phyloP scores from a whole-genome alignment of 2,888 invertebrate genomes.

The Ctenicera cuprea region DNA sequence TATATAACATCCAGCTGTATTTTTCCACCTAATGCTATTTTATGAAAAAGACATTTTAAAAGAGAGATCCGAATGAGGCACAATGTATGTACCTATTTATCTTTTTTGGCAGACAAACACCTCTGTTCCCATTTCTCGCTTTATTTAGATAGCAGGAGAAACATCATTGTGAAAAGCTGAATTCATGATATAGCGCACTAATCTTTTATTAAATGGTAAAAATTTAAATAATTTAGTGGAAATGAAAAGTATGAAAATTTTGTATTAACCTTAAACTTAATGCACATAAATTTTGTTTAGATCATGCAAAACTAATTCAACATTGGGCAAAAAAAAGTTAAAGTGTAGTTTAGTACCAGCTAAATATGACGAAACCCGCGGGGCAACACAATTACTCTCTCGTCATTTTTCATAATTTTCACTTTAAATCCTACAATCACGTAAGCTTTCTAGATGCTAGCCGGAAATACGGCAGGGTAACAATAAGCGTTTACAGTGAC shows the following conservation, averaged over 20 bases:
- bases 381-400: neutral
- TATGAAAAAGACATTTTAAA: no score
- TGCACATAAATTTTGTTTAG: neutral
- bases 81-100: neutral
- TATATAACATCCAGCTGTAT: neutral
- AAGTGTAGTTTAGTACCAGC: neutral
- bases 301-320: neutral
- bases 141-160: conserved; percentile 8
- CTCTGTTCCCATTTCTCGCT: neutral
- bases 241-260: conserved; percentile 14
- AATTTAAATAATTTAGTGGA: neutral
- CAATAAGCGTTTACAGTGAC: neutral
- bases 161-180: neutral
- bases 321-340: neutral
- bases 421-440: conserved; percentile 20
- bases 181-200: no score
- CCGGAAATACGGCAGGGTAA: neutral
- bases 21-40: conserved; percentile 1
- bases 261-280: no score
- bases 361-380: neutral
- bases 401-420: conserved; percentile 33
- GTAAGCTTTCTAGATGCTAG: neutral
- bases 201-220: no score
- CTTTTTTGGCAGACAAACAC: conserved; percentile 11
- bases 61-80: no score